phyloP scores from a whole-genome alignment of 1,140 invertebrate genomes.

The Apolygus lucorum region DNA sequence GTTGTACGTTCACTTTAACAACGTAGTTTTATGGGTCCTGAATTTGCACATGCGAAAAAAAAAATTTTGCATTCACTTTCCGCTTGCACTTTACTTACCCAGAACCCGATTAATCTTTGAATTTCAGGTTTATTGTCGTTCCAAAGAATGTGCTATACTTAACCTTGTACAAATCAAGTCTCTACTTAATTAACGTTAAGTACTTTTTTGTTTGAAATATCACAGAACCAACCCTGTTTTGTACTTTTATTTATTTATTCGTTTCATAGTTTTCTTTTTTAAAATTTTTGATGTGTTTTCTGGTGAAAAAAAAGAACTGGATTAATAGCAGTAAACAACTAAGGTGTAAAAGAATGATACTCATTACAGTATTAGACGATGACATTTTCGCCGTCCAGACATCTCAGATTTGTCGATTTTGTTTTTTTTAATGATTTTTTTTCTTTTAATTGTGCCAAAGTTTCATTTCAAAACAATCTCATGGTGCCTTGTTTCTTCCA shows the following conservation, averaged over 20 bases:
- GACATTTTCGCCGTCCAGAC: not conserved
- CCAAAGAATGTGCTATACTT: constrained; percentile 7
- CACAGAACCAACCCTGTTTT: not conserved
- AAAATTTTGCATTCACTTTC: constrained; percentile 3
- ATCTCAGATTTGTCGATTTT: not conserved
- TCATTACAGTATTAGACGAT: constrained; percentile 3
- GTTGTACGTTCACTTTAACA: constrained; percentile 9
- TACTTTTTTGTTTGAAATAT: not conserved
- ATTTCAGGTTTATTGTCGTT: not conserved
- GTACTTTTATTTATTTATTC: not conserved
- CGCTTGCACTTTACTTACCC: constrained; percentile 14
- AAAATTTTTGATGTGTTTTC: no score
- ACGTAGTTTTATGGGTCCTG: constrained; percentile 3
- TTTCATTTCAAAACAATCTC: not conserved
- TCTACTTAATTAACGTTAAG: constrained; percentile 5
- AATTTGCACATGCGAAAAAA: not conserved
- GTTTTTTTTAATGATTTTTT: not conserved
- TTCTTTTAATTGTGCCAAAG: not conserved
- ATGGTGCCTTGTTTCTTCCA: not conserved
- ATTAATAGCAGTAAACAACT: constrained; percentile 6
- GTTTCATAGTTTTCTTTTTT: no score
- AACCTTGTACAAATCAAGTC: not conserved
- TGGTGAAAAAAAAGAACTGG: no score
- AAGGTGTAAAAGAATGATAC: not conserved
- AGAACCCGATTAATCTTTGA: not conserved